These are phyloP conservation scores for Lindbergichthys nudifrons DNA, from an alignment of 2,797 vertebrate genomes.

Conservation along the genomic window DNA sequence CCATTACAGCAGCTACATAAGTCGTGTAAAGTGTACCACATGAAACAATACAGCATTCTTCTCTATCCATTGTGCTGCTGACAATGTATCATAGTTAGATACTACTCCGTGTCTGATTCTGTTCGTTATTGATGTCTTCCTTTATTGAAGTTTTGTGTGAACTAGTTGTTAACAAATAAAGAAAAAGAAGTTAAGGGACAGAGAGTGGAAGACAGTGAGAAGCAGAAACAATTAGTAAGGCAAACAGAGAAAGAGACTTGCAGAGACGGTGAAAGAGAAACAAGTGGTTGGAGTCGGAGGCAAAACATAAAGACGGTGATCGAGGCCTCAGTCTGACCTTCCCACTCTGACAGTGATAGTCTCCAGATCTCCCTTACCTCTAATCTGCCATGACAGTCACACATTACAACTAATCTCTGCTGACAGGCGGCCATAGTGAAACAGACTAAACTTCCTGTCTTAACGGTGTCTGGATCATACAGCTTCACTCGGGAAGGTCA, in stretches of 20 bases:
- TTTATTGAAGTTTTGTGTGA: background rate
- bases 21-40: background rate
- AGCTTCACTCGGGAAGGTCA: conserved; percentile 33
- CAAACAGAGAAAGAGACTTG: conserved; percentile 9
- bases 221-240: background rate
- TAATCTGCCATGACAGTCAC: conserved; percentile 73
- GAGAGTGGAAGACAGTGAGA: background rate
- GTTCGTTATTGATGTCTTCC: too few relatives aligned
- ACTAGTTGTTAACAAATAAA: background rate
- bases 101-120: too few relatives aligned
- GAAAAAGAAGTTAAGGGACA: background rate
- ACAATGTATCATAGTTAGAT: background rate
- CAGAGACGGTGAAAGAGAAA: conserved; percentile 29
- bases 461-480: conserved; percentile 56
- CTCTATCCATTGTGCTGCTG: background rate
- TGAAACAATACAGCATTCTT: background rate
- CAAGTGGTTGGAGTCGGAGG: conserved; percentile 26
- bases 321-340: conserved; percentile 58
- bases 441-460: conserved; percentile 79
- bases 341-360: conserved; percentile 66
- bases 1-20: background rate
- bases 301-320: conserved; percentile 36
- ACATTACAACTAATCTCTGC: conserved; percentile 69
- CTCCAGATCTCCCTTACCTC: conserved; percentile 70
- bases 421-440: conserved; percentile 63